phyloP scores from a whole-genome alignment of 2,888 invertebrate species.

The Apotomis turbidana region DNA sequence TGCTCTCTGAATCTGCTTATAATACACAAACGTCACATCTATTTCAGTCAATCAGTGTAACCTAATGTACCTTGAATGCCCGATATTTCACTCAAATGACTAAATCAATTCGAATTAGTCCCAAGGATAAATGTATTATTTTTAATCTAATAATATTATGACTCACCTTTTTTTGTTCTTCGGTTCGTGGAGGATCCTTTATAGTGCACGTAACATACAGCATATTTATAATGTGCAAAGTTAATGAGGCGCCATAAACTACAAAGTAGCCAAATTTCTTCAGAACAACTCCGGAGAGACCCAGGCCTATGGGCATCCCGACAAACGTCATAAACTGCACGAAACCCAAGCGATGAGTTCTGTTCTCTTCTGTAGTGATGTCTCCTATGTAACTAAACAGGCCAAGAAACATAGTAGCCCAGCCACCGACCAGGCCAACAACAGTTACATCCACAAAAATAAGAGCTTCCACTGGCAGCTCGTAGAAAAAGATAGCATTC shows the following conservation, averaged over 20 bases:
- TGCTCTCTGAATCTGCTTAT: too few species aligned
- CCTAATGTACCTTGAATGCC: too few species aligned
- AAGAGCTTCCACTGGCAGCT: slow-evolving; percentile 88
- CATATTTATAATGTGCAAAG: slow-evolving; percentile 55
- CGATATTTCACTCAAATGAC: too few species aligned
- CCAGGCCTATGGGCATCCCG: slow-evolving; percentile 90
- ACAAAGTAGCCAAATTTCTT: slow-evolving; percentile 87
- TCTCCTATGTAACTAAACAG: slow-evolving; percentile 91
- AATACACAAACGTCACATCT: too few species aligned
- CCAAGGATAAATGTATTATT: too few species aligned
- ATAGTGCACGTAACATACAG: slow-evolving; percentile 45
- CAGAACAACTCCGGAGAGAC: slow-evolving; percentile 87
- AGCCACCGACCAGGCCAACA: slow-evolving; percentile 88
- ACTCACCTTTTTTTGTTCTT: slow-evolving; percentile 36
- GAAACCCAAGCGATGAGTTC: slow-evolving; percentile 89
- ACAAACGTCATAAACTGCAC: slow-evolving; percentile 90
- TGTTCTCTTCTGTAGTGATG: slow-evolving; percentile 87
- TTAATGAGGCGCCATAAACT: slow-evolving; percentile 40
- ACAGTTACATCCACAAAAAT: slow-evolving; percentile 87
- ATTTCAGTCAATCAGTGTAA: too few species aligned
- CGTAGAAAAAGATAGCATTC: slow-evolving; percentile 88
- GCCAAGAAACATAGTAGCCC: slow-evolving; percentile 91
- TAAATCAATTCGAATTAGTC: too few species aligned
- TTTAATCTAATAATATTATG: not conserved
- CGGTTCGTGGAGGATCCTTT: slow-evolving; percentile 22